Base-by-base conservation (phyloP, 2,113 vertebrate species). In the Taxidea taxus region DNA sequence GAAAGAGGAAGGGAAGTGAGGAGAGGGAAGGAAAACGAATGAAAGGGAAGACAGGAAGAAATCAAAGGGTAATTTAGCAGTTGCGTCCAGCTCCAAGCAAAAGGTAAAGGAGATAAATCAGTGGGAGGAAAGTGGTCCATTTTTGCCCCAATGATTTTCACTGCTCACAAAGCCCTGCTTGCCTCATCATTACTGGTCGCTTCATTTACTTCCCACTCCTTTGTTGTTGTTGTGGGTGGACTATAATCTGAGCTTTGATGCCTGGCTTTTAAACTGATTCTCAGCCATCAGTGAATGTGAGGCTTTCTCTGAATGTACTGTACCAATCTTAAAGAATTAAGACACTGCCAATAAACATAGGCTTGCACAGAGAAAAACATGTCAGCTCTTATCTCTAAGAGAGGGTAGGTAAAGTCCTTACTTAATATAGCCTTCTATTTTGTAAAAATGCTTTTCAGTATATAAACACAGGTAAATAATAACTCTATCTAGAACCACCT, bases 121-220 rank as follows among this genome's bases (percentile, higher is more conserved):
- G 66, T 83, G 14, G 42, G 23, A 56, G 44, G 37, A 91, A 75
- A 83, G 29, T 27, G 42, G 51, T 68, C 39, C 66, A 29, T 77
- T 87, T 85, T 47, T 75, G 42, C 47, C 9, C 42, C 95, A 91
- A 9, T 85, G 29, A 91, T 93, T 78, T 95, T 29, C 87, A 51
- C 29, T 7, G 12, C 23, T 58, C 47, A 81, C 31, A 44, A 47
- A 75, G 14, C 6, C 2, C 39, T 70, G 6, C 37, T 66, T 72
- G 39, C 47, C 18, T 62, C 14, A 37, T 60, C 10, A n/a, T 34
- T 70, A 42, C 11, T 49, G 47, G 56, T 37, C 27, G 5, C 21
- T 90, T 81, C 56, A 39, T 82, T 90, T 82, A 37, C 29, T 86
- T 39, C 37, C 25, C 31, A 6, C 66, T 70, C 4, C 25, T 91